Percentiles rank a stretch among this genome's conserved stretches.
Conservation (phyloP, 2,113 vertebrate genomes). For the Bufo bufo region DNA sequence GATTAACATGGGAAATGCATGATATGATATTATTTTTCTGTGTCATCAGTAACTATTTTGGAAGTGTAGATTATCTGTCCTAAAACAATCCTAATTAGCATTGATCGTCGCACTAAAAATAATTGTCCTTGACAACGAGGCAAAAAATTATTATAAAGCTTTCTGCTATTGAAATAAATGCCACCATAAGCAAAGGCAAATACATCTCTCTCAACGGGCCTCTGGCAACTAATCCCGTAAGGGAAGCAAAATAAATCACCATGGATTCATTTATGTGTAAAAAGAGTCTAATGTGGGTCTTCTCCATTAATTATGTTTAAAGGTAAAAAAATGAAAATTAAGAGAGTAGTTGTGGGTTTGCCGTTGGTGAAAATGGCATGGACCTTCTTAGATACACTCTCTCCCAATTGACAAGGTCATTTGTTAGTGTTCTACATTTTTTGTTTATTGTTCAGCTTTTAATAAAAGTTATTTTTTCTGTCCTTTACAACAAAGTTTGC, state of each 20-base stretch:
- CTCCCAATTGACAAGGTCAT: neutral
- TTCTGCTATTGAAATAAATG: neutral
- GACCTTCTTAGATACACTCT: neutral
- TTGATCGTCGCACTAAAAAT: slow-evolving; percentile 48
- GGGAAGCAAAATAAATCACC: neutral
- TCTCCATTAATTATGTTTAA: slow-evolving; percentile 18
- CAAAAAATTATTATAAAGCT: slow-evolving; percentile 28
- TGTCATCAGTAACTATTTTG: slow-evolving; percentile 46
- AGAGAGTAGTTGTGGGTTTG: neutral
- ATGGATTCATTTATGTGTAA: slow-evolving; percentile 25
- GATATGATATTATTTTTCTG: slow-evolving; percentile 40
- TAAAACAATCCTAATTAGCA: slow-evolving; percentile 43
- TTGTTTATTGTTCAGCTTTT: neutral
- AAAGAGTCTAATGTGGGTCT: neutral
- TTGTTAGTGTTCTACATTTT: neutral
- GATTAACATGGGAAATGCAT: slow-evolving; percentile 32
- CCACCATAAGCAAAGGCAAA: neutral
- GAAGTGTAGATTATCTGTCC: slow-evolving; percentile 40
- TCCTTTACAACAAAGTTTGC: neutral
- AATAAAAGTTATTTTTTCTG: neutral
- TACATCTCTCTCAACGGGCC: neutral
- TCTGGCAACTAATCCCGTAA: neutral
- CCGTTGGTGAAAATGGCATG: neutral
- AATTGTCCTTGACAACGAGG: slow-evolving; percentile 47
- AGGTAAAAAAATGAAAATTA: neutral